phyloP scores from a whole-genome alignment of 2,888 invertebrate species.

The Digitonthophagus gazella region DNA sequence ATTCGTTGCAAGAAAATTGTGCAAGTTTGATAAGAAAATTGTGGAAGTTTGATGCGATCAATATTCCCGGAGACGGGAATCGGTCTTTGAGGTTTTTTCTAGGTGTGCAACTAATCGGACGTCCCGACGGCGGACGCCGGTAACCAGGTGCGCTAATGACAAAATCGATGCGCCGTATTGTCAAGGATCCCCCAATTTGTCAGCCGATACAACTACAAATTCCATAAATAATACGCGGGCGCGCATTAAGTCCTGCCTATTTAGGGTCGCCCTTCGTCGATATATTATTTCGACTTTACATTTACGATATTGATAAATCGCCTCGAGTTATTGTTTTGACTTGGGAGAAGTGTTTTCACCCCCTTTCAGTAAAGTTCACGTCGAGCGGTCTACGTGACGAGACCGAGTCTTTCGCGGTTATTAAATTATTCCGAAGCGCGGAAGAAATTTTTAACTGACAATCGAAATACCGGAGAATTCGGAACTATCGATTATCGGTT shows the following conservation, averaged over 20 bases:
- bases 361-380: conserved; percentile 2
- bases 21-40: no score
- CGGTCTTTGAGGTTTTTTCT: neutral
- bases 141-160: conserved; percentile 42
- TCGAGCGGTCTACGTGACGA: conserved; percentile 4
- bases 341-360: conserved; percentile 8
- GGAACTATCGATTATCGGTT: neutral
- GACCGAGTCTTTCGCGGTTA: conserved; percentile 6
- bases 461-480: neutral
- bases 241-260: conserved; percentile 33
- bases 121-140: conserved; percentile 10
- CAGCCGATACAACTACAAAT: conserved; percentile 40
- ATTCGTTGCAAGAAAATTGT: no score
- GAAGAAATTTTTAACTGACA: conserved; percentile 4
- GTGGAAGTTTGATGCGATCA: neutral
- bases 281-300: conserved; percentile 2
- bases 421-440: conserved; percentile 11
- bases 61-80: neutral
- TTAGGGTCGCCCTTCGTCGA: neutral
- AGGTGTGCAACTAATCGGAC: neutral
- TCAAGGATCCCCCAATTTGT: conserved; percentile 42
- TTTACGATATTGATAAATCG: conserved; percentile 8
- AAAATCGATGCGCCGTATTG: conserved; percentile 40
- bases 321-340: conserved; percentile 5
- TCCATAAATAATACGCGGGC: conserved; percentile 42